Base-by-base conservation (phyloP, 2,888 invertebrate species). In the Lasioglossum villosulum region DNA sequence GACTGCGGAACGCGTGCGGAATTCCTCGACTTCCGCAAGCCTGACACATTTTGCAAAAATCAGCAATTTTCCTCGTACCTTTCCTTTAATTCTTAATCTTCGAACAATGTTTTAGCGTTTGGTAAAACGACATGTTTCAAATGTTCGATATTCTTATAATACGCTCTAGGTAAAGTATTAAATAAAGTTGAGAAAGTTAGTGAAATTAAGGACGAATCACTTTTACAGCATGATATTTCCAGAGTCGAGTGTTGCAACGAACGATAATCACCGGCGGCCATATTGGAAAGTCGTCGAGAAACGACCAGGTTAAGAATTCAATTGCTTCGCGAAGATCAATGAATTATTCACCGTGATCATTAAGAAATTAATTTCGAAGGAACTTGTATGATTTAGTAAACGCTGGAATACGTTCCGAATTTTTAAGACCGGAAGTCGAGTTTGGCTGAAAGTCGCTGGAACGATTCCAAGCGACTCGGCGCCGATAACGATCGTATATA, bases 401-500 rank as follows among this genome's bases (percentile, higher is more conserved):
- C 63, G 30, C 12, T 63, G 30, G 63, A 30, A 16, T 16, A 2
- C 6, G 2, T 14, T 14, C 30, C 2, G 63, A 63, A 52, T 52
- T 52, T n/a, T 52, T n/a, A n/a, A 52, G 52, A 52, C 52, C 52
- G 52, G 52, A 52, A 52, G 52, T 52, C 52, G 52, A 52, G 52
- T 52, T 8, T 52, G 52, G 52, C 63, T 34, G 37, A 10, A 12
- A 23, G 34, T 39, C 68, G 72, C 34, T 30, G 48, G 72, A 23
- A 48, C 45, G 30, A 0, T 34, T 19, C 71, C 42, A 27, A 42
- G 27, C 42, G 27, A 30, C 23, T 2, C 19, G 72, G 19, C 59
- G 16, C 5, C 34, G 77, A 75, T 59, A 80, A 76, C n/a, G 66
- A 79, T 74, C 34, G 52, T 45, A 27, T 83, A 48, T 34, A 66